Conservation (phyloP, 2,888 invertebrate genomes). For the Diadromus collaris region DNA sequence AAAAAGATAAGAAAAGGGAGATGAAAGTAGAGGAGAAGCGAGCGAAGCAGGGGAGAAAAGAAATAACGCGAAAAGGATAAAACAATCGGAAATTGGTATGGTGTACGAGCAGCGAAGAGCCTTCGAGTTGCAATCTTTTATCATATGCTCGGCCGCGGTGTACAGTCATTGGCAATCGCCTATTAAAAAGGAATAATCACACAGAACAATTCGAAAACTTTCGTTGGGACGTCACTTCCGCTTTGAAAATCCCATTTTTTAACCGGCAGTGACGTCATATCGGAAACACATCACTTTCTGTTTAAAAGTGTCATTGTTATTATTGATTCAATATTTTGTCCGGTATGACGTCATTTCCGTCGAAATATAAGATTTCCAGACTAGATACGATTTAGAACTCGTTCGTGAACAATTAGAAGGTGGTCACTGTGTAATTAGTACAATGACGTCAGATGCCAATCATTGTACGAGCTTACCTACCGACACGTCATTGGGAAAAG, state of each 20-base stretch:
- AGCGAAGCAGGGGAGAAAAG: slow-evolving; percentile 39
- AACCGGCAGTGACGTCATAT: too few species aligned
- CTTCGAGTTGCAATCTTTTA: slow-evolving; percentile 60
- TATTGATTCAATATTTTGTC: too few species aligned
- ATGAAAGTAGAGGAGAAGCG: slow-evolving; percentile 49
- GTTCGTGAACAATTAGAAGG: neutral
- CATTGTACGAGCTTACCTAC: neutral
- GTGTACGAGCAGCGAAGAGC: slow-evolving; percentile 10
- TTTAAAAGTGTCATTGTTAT: neutral
- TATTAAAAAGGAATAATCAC: neutral
- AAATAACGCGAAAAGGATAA: slow-evolving; percentile 44
- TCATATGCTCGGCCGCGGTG: slow-evolving; percentile 36
- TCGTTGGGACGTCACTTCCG: neutral
- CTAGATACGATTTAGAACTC: too few species aligned
- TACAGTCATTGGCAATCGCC: slow-evolving; percentile 36
- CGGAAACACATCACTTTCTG: too few species aligned
- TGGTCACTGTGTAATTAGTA: neutral
- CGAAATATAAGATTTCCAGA: neutral
- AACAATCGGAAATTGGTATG: slow-evolving; percentile 46
- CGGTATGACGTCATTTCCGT: neutral
- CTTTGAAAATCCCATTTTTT: too few species aligned
- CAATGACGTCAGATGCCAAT: neutral
- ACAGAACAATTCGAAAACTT: neutral
- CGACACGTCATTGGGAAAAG: slow-evolving; percentile 14
- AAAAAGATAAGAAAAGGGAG: slow-evolving; percentile 41